Percentiles rank a stretch among this genome's conserved stretches.
These are phyloP conservation scores for Illadopsis cleaveri DNA, from an alignment of 2,113 vertebrate species.

Conservation along the genomic window DNA sequence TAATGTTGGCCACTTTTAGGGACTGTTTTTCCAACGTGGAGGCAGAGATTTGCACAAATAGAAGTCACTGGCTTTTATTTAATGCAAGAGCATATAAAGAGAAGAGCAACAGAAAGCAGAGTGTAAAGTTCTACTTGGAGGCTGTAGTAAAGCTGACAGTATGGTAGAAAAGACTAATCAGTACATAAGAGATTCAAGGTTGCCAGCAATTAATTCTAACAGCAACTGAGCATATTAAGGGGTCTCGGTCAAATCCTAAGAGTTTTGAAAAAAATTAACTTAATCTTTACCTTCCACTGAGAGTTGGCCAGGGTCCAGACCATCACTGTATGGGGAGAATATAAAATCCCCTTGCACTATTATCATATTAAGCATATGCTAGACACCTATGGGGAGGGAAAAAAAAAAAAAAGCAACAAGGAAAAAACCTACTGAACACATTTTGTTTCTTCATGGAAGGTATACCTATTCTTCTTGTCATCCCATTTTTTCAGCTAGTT, in stretches of 20 bases:
- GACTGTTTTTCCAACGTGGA: neutral
- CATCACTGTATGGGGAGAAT: neutral
- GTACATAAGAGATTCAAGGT: conserved; percentile 36
- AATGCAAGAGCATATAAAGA: neutral
- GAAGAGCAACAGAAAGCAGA: neutral
- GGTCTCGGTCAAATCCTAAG: conserved; percentile 23
- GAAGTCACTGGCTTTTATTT: neutral
- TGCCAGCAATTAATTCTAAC: conserved; percentile 52
- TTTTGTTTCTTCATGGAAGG: neutral
- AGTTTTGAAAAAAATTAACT: conserved; percentile 41
- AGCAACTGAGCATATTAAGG: conserved; percentile 10
- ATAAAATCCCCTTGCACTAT: neutral
- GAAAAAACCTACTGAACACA: neutral
- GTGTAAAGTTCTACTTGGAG: neutral
- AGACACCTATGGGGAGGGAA: neutral
- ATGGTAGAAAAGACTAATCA: conserved; percentile 14
- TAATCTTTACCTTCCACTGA: conserved; percentile 43
- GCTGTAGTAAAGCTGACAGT: neutral
- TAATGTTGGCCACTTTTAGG: neutral
- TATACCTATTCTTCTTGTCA: neutral
- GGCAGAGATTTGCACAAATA: neutral
- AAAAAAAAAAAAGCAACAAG: too few species aligned
- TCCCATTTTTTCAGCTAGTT: neutral
- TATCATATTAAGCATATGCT: neutral
- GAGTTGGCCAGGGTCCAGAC: neutral